Base-by-base conservation (phyloP, 2,888 invertebrate genomes). In the Apeira syringaria region DNA sequence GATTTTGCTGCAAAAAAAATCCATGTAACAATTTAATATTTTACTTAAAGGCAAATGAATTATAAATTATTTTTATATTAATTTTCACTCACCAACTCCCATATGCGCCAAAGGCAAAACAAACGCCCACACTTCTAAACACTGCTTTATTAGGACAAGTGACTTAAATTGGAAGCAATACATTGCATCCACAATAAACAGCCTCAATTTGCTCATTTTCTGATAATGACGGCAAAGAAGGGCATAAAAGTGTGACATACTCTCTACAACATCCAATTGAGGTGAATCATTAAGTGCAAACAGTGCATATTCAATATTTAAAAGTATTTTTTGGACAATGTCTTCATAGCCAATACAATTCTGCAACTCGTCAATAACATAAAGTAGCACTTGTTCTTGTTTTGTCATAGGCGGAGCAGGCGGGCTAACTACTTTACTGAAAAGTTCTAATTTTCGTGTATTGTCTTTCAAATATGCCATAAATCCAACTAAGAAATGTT, bases 181-280 rank as follows among this genome's bases (percentile, higher is more conserved):
- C 83, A 90, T 80, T 2, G 88, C 86, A 57, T 89, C 85, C 28
- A 90, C 50, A 38, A 90, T 68, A 40, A 90, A 90, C 3, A 76
- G 39, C 35, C 83, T 70, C 28, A 90, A 52, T 2, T 78, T 69
- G 44, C 71, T 75, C 44, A 70, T 76, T 31, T 74, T 61, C 30
- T 68, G 61, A 33, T 70, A 74, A 50, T 75, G 75, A 53, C 80
- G 73, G 54, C 90, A 90, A 9, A 86, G 46, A 6, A 83, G 56
- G 4, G 87, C 84, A 64, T 83, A 90, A 42, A 89, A 82, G 57
- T 83, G 83, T 1, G 89, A 70, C 59, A 83, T 55, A 40, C 72
- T 78, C 53, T 87, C 87, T 24, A 88, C 69, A 2, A 65, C 62
- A n/a, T 69, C 68, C 49, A 85, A 79, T 1, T 33, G 69, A 3